These are phyloP conservation scores for Caenorhabditis becei DNA, from an alignment of 2,888 invertebrate genomes.

Conservation along the genomic window DNA sequence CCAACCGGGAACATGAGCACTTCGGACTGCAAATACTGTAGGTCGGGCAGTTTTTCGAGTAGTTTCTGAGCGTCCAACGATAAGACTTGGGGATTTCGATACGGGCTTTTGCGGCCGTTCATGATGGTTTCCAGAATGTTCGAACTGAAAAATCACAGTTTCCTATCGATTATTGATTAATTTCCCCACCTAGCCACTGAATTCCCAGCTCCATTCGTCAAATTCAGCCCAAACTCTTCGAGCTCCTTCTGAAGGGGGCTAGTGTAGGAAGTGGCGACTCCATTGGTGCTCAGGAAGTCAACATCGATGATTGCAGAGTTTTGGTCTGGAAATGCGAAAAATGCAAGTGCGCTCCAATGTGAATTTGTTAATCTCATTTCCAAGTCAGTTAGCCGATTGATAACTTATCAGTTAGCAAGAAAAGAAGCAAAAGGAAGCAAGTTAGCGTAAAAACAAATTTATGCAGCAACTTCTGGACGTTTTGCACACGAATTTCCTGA, in stretches of 20 bases:
- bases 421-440: neutral
- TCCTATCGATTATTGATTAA: neutral
- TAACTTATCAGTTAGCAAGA: neutral
- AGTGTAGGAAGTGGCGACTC: slow-evolving; percentile 48
- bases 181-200: neutral
- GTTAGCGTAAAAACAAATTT: slow-evolving; percentile 52
- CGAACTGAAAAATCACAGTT: slow-evolving; percentile 32
- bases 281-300: slow-evolving; percentile 70
- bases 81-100: slow-evolving; percentile 65
- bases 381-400: neutral
- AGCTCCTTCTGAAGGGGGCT: slow-evolving; percentile 69
- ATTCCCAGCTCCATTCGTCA: slow-evolving; percentile 14
- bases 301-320: slow-evolving; percentile 71
- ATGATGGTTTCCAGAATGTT: slow-evolving; percentile 56
- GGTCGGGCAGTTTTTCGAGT: slow-evolving; percentile 73
- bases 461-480: slow-evolving; percentile 35
- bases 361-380: no score
- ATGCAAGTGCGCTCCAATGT: neutral
- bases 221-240: slow-evolving; percentile 65
- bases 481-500: slow-evolving; percentile 20
- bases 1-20: slow-evolving; percentile 74
- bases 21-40: slow-evolving; percentile 70
- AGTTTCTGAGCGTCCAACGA: slow-evolving; percentile 75
- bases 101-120: slow-evolving; percentile 35
- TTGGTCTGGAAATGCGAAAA: slow-evolving; percentile 42